Conservation (phyloP, 2,888 invertebrate species). For the Pteria penguin region DNA sequence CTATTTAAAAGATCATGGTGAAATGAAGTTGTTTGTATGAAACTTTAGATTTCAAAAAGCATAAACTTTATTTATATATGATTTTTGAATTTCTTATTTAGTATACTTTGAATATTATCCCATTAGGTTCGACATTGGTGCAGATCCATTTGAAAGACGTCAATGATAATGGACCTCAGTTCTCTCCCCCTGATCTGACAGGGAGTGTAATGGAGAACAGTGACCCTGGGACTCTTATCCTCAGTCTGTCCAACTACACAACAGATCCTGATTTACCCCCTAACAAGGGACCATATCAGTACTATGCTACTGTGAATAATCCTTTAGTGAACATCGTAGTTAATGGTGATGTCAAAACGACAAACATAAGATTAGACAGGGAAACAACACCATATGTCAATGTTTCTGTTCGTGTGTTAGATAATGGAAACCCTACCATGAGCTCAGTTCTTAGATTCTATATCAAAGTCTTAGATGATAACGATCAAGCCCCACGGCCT, state of each 20-base stretch:
- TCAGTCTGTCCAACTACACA: slow-evolving; percentile 65
- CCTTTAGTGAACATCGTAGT: slow-evolving; percentile 89
- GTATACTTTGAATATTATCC: too few relatives aligned
- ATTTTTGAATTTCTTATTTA: too few relatives aligned
- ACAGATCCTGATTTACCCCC: slow-evolving; percentile 92
- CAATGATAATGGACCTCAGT: slow-evolving; percentile 95
- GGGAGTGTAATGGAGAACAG: slow-evolving; percentile 68
- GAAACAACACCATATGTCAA: slow-evolving; percentile 89
- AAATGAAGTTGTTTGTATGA: too few relatives aligned
- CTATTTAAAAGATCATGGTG: too few relatives aligned
- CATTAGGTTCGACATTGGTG: slow-evolving; percentile 91
- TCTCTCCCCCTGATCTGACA: slow-evolving; percentile 83
- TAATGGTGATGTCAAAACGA: slow-evolving; percentile 90
- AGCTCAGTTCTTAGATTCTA: slow-evolving; percentile 89
- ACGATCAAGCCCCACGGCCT: slow-evolving; percentile 93
- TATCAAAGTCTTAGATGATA: slow-evolving; percentile 88
- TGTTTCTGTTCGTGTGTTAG: slow-evolving; percentile 90
- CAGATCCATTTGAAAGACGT: slow-evolving; percentile 90
- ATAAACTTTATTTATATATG: too few relatives aligned
- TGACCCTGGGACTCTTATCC: slow-evolving; percentile 54
- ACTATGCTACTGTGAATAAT: slow-evolving; percentile 87
- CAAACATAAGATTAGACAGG: slow-evolving; percentile 89
- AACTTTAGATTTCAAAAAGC: too few relatives aligned
- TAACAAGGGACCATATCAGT: slow-evolving; percentile 94
- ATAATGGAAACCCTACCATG: slow-evolving; percentile 86